Percentiles rank a stretch among this genome's conserved stretches.
These are phyloP conservation scores for Drosophila prosaltans DNA, from an alignment of 1,140 invertebrate genomes.

Conservation along the genomic window DNA sequence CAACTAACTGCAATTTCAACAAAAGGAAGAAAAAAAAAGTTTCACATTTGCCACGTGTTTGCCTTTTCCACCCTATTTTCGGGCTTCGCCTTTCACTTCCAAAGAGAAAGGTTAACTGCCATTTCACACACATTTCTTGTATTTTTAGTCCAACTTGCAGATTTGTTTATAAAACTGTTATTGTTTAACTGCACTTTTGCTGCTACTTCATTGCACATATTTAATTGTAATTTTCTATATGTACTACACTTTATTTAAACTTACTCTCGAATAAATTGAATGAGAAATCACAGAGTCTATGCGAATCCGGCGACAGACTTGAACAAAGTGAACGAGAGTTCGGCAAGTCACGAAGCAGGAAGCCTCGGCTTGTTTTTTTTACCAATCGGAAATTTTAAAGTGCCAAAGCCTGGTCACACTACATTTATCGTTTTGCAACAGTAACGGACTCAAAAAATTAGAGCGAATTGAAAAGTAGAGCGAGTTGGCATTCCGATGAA, in stretches of 20 bases:
- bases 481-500: too few relatives aligned
- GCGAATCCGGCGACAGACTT: conserved; percentile 79
- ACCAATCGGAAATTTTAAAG: too few relatives aligned
- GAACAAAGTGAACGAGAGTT: conserved; percentile 83
- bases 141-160: conserved; percentile 54
- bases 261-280: conserved; percentile 82
- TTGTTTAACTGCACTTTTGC: conserved; percentile 34
- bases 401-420: too few relatives aligned
- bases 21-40: conserved; percentile 14
- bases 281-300: conserved; percentile 82
- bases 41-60: conserved; percentile 67
- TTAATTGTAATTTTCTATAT: conserved; percentile 32
- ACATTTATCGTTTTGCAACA: too few relatives aligned
- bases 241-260: conserved; percentile 54
- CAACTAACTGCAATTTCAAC: neutral
- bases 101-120: conserved; percentile 50
- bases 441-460: too few relatives aligned
- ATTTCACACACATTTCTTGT: conserved; percentile 37
- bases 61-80: conserved; percentile 22
- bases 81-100: conserved; percentile 66
- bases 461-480: too few relatives aligned
- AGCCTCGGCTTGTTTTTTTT: conserved; percentile 28
- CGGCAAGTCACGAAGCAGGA: conserved; percentile 48
- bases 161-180: conserved; percentile 62
- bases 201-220: conserved; percentile 51